Percentiles rank a stretch among this genome's conserved stretches.
Evolutionary conservation across 1,140 invertebrate species (phyloP).

Genomic region (Drosophila prosaltans): DNA sequence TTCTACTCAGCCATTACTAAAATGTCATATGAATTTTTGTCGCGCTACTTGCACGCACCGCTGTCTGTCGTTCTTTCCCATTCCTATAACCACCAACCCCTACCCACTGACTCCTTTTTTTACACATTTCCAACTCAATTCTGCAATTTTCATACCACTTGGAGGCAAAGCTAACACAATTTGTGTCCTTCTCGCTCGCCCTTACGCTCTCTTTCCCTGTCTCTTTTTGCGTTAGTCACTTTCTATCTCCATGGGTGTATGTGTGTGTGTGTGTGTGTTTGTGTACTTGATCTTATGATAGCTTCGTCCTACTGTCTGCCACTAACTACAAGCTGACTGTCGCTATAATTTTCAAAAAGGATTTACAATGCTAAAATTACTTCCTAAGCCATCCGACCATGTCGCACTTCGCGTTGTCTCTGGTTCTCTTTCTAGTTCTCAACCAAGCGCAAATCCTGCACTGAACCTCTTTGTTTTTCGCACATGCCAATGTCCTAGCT

Average conservation of each 20-base stretch:
- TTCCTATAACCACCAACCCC: no score
- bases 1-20: slow-evolving; percentile 21
- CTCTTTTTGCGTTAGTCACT: slow-evolving; percentile 24
- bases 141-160: slow-evolving; percentile 23
- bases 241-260: slow-evolving; percentile 40
- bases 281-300: slow-evolving; percentile 75
- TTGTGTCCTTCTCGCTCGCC: not conserved
- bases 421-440: slow-evolving; percentile 43
- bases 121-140: slow-evolving; percentile 8
- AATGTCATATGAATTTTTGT: slow-evolving; percentile 74
- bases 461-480: slow-evolving; percentile 42
- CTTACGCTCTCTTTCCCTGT: not conserved
- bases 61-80: not conserved
- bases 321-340: slow-evolving; percentile 80
- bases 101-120: not conserved
- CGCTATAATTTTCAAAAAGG: slow-evolving; percentile 80
- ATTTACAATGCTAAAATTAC: slow-evolving; percentile 80
- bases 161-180: slow-evolving; percentile 11
- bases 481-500: slow-evolving; percentile 48
- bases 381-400: slow-evolving; percentile 79
- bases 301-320: slow-evolving; percentile 52
- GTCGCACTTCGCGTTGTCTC: slow-evolving; percentile 50
- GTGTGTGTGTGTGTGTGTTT: slow-evolving; percentile 49
- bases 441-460: slow-evolving; percentile 67
- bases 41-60: slow-evolving; percentile 41